These are phyloP conservation scores for Drosophila nasuta DNA, from an alignment of 1,140 invertebrate species.

Conservation along the genomic window DNA sequence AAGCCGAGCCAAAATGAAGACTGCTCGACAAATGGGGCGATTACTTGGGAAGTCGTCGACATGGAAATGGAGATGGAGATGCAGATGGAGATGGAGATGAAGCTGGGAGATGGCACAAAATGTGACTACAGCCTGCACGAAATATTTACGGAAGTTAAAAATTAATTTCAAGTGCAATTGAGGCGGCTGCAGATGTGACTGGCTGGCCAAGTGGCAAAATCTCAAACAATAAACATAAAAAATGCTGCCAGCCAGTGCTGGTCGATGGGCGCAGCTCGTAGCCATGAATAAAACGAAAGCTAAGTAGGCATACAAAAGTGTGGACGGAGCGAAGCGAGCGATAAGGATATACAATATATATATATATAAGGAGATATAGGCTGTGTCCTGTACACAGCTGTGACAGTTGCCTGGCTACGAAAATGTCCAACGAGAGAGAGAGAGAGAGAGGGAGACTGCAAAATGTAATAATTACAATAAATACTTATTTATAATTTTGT, in stretches of 20 bases:
- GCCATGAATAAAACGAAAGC: constrained; percentile 72
- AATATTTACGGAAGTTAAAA: constrained; percentile 81
- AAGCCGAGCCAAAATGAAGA: constrained; percentile 49
- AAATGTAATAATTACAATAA: constrained; percentile 79
- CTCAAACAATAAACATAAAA: constrained; percentile 80
- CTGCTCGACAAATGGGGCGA: constrained; percentile 54
- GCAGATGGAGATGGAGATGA: too few relatives aligned
- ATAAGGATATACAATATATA: background rate
- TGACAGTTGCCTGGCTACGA: constrained; percentile 41
- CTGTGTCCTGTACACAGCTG: too few relatives aligned
- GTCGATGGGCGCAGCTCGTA: constrained; percentile 23
- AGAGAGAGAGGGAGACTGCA: constrained; percentile 37
- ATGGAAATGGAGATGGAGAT: background rate
- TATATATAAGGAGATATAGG: constrained; percentile 17
- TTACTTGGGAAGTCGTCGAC: background rate
- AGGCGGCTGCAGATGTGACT: constrained; percentile 66
- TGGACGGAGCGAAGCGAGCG: background rate
- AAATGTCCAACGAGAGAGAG: constrained; percentile 8
- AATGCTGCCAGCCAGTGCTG: constrained; percentile 24
- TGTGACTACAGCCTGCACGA: constrained; percentile 40
- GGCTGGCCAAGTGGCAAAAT: constrained; percentile 58
- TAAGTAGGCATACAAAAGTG: constrained; percentile 56
- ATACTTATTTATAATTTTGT: constrained; percentile 81
- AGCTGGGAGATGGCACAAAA: background rate
- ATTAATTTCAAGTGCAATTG: constrained; percentile 75